Base-by-base conservation (phyloP, 1,140 invertebrate species). In the Drosophila tani region DNA sequence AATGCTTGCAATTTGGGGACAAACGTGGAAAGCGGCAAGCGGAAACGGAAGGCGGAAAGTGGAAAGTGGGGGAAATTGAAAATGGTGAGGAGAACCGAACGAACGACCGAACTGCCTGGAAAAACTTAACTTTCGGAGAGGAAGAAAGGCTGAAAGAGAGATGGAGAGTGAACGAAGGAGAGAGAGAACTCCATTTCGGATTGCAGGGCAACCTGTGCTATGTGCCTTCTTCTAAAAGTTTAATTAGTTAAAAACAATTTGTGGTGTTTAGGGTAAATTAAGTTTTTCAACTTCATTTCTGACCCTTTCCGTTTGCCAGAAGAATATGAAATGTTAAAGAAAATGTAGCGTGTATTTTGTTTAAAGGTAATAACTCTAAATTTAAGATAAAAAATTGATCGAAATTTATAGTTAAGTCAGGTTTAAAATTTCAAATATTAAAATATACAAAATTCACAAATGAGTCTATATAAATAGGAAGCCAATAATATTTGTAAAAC, bases 1-100 rank as follows among this genome's bases (percentile, higher is more conserved):
- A 78, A 83, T 69, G 81, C 75, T 55, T 63, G 69, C 63, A 75
- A 79, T 82, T 82, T 79, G 75, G 56, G 47, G 56, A 55, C 24
- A 74, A 60, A 21, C 47, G 57, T 62, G 56, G 71, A 60, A 62
- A 35, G 43, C 53, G 46, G 35, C 38, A 65, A 21, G n/a, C n/a
- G 17, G n/a, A 50, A 19, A 41, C 45, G 40, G 32, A 19, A 47
- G 49, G 24, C 32, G 35, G 49, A 41, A 64, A 64, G 55, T n/a
- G 21, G 21, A n/a, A n/a, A n/a, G n/a, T n/a, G n/a, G 5, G 21
- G 38, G 19, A 12, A 46, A 40, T 35, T n/a, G 12, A 41, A 60
- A 59, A 35, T 35, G 32, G 32, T 35, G 32, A 9, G 32, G 14
- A 55, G 32, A 53, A 8, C 50, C 47, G 15, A 50, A 50, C 24